Conservation (phyloP, 2,888 invertebrate genomes). For the Graphium colonna region DNA sequence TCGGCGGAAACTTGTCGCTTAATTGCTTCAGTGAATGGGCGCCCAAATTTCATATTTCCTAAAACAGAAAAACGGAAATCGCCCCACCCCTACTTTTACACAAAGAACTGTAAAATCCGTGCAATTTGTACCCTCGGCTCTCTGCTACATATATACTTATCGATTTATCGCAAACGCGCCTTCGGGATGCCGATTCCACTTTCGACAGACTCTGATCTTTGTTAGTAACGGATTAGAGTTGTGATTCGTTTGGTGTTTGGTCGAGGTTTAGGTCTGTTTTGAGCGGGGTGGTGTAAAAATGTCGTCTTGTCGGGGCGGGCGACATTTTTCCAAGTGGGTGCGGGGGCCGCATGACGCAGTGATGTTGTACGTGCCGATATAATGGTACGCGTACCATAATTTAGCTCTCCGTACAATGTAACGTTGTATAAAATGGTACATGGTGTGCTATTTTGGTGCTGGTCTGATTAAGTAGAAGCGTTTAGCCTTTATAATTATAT, state of each 20-base stretch:
- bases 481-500: too few species aligned
- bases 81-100: slow-evolving; percentile 55
- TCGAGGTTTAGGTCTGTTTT: slow-evolving; percentile 52
- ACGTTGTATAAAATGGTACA: too few species aligned
- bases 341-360: too few species aligned
- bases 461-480: too few species aligned
- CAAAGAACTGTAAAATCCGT: slow-evolving; percentile 69
- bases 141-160: slow-evolving; percentile 68
- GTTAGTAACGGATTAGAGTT: slow-evolving; percentile 32
- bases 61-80: slow-evolving; percentile 59
- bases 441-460: too few species aligned
- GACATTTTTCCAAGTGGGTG: slow-evolving; percentile 64
- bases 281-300: slow-evolving; percentile 59
- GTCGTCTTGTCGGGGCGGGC: slow-evolving; percentile 68
- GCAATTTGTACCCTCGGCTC: slow-evolving; percentile 72
- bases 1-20: slow-evolving; percentile 25
- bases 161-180: slow-evolving; percentile 74
- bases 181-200: slow-evolving; percentile 56
- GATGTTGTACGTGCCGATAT: too few species aligned
- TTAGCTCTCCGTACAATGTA: too few species aligned
- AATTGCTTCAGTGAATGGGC: slow-evolving; percentile 44
- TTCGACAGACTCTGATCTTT: neutral
- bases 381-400: too few species aligned
- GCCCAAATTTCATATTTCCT: slow-evolving; percentile 60
- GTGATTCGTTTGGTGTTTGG: slow-evolving; percentile 38